Evolutionary conservation across 1,140 invertebrate genomes (phyloP), one percentile per base, ranked within the genome.

Genomic region (Leptinotarsa lineolata): DNA sequence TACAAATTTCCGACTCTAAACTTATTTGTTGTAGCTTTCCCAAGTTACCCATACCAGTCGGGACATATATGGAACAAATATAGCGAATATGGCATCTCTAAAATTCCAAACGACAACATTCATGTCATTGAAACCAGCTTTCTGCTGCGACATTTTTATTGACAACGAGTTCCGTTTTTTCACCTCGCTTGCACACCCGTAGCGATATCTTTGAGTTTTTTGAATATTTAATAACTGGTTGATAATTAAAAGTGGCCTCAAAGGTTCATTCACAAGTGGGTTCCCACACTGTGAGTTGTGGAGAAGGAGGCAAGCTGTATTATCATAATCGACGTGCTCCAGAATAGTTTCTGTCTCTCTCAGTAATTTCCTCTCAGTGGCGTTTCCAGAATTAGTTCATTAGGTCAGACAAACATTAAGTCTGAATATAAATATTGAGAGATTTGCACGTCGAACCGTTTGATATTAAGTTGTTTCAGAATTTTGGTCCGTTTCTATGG

Each of bases 221-320:
- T 72, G 75, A 76, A 79, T 77, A 79, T 76, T 77, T 79, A 79
- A 79, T 77, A 76, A 78, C 77, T 65, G 76, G 75, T 77, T 77
- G 73, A 78, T 81, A 81, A 81, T 81, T 81, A 81, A 79, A 78
- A 79, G 74, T 78, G 77, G 77, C 74, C 75, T 81, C 78, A 76
- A 78, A 81, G 70, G 79, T 81, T 81, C 78, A 81, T 81, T 81
- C 79, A 81, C 78, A 78, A 79, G 72, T 75, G 67, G 68, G 75
- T 81, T 81, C 79, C 78, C 79, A 81, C 79, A 81, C 73, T 80
- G 72, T 21, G 44, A 71, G 69, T 69, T 59, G 68, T 59, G 60
- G 18, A 18, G 44, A 21, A 65, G 60, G 30, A 16, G 48, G 39
- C 22, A 21, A 68, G 69, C 48, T 18, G 65, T 70, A 76, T 75